Conservation (phyloP, 2,113 vertebrate genomes). For the Plotosus lineatus region DNA sequence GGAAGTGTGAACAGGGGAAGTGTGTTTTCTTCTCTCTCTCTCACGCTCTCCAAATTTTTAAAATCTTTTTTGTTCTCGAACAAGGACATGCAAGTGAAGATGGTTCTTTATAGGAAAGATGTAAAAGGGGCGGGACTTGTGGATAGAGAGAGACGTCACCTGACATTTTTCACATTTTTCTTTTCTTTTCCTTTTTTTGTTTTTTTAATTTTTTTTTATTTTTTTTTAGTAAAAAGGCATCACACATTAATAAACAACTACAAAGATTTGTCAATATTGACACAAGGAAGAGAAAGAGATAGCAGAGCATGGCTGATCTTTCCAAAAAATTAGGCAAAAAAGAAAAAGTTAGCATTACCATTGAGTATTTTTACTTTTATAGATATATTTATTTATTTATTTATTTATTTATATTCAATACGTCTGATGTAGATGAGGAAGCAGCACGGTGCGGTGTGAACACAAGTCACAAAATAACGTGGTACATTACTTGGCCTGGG, state of each 20-base stretch:
- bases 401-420: neutral
- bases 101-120: slow-evolving; percentile 60
- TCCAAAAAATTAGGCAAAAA: slow-evolving; percentile 53
- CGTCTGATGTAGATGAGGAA: slow-evolving; percentile 51
- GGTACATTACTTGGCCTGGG: slow-evolving; percentile 59
- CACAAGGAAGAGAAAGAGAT: slow-evolving; percentile 61
- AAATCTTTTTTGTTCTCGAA: slow-evolving; percentile 60
- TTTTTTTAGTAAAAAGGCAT: slow-evolving; percentile 75
- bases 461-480: slow-evolving; percentile 66
- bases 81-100: slow-evolving; percentile 74
- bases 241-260: slow-evolving; percentile 71
- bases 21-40: slow-evolving; percentile 65
- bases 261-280: slow-evolving; percentile 75
- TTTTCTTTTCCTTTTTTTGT: slow-evolving; percentile 60
- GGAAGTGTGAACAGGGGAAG: slow-evolving; percentile 68
- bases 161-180: slow-evolving; percentile 62
- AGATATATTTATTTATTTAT: no score
- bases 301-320: slow-evolving; percentile 61
- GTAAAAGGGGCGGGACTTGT: slow-evolving; percentile 61
- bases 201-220: slow-evolving; percentile 61
- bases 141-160: slow-evolving; percentile 69
- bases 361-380: slow-evolving; percentile 24
- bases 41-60: no score
- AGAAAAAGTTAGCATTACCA: slow-evolving; percentile 45
- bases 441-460: slow-evolving; percentile 64